These are phyloP conservation scores for Xanthorhoe designata DNA, from an alignment of 2,888 invertebrate genomes.

Conservation along the genomic window DNA sequence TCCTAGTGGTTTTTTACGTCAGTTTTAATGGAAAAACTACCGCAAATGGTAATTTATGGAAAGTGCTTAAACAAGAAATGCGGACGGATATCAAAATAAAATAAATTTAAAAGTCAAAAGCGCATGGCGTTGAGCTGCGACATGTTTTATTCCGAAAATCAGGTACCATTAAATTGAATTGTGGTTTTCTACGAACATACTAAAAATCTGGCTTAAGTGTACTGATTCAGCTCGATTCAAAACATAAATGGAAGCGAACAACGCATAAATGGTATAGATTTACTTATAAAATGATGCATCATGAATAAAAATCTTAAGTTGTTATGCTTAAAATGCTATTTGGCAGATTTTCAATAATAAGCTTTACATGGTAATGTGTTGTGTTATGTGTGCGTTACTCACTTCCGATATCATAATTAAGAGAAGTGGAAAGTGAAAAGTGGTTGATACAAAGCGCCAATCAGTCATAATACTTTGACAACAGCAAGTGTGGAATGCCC, in stretches of 20 bases:
- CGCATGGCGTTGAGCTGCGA: slow-evolving; percentile 13
- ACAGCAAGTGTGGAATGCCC: slow-evolving; percentile 13
- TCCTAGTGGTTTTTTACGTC: neutral
- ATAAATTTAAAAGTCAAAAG: slow-evolving; percentile 24
- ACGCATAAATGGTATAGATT: too few species aligned
- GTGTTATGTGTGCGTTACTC: neutral
- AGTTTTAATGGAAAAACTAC: slow-evolving; percentile 6
- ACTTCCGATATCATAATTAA: neutral
- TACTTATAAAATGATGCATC: too few species aligned
- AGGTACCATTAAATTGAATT: neutral
- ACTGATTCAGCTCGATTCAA: neutral
- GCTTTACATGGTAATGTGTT: neutral
- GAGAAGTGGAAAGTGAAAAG: too few species aligned
- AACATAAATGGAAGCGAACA: neutral
- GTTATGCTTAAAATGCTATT: too few species aligned
- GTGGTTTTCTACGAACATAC: neutral
- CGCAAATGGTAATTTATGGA: slow-evolving; percentile 19
- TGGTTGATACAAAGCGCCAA: neutral
- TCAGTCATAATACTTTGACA: neutral
- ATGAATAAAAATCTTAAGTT: too few species aligned
- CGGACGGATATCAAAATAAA: slow-evolving; percentile 20
- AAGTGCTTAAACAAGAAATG: slow-evolving; percentile 18
- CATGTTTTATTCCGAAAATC: slow-evolving; percentile 26
- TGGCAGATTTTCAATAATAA: too few species aligned
- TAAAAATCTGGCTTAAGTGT: neutral